A percentile compares a stretch with the other conserved stretches of the same genome.
phyloP scores from a whole-genome alignment of 2,113 vertebrate species.

The Felis catus region F.catus_Fca126_mat1.0 CM031420.1:138737501-138738000 shows the following conservation, averaged over 20 bases:
- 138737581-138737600: not conserved
- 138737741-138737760: not conserved
- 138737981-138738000: not conserved
- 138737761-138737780: not conserved
- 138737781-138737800: not conserved
- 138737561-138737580: not conserved
- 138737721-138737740: not conserved
- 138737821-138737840: not conserved
- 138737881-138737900: not conserved
- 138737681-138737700: not conserved
- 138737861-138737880: not conserved
- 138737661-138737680: not conserved
- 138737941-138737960: rapidly evolving
- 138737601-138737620: not conserved
- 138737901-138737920: not conserved
- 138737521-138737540: not conserved
- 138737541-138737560: no score
- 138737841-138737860: not conserved
- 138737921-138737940: not conserved
- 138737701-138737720: not conserved
- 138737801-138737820: not conserved
- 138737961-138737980: not conserved
- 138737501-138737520: not conserved
- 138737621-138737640: not conserved
- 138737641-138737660: not conserved